These are phyloP conservation scores for Mormyrus proboscirostris DNA, from an alignment of 2,797 vertebrate species.

Conservation along the genomic window DNA sequence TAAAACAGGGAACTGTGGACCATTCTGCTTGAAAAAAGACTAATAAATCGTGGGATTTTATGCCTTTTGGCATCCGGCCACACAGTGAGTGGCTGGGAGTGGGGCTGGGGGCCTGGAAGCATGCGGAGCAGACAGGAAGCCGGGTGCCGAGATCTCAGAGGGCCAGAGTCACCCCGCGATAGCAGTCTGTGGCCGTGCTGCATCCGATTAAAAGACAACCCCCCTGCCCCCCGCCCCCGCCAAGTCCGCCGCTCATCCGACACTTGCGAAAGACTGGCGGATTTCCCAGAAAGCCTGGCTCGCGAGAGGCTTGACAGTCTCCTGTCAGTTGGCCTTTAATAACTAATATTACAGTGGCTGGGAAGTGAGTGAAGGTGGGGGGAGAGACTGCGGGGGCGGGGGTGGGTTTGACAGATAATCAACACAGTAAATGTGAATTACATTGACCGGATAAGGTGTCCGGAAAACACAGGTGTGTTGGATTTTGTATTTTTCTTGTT, in stretches of 20 bases:
- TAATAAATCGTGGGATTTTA: not conserved
- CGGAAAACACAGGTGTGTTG: not conserved
- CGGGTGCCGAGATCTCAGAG: not conserved
- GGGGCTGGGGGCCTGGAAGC: not conserved
- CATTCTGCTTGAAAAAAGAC: not conserved
- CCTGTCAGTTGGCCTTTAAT: constrained; percentile 2
- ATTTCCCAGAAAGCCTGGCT: constrained; percentile 1
- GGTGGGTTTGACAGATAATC: not conserved
- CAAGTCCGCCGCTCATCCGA: not conserved
- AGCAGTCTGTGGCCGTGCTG: not conserved
- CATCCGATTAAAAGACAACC: not conserved
- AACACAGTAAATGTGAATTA: not conserved
- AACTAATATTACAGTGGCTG: not conserved
- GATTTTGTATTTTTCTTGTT: not conserved
- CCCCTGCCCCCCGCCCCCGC: not conserved
- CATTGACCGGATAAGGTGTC: not conserved
- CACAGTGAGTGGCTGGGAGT: not conserved
- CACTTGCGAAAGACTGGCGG: not conserved
- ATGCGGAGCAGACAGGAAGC: not conserved
- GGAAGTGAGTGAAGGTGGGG: not conserved
- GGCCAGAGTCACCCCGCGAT: not conserved
- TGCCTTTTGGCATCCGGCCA: not conserved
- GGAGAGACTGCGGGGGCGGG: not conserved
- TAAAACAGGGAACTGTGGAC: not conserved
- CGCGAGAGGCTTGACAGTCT: not conserved